Evolutionary conservation across 2,888 invertebrate genomes (phyloP).

Genomic region (Venustoraphidia nigricollis): DNA sequence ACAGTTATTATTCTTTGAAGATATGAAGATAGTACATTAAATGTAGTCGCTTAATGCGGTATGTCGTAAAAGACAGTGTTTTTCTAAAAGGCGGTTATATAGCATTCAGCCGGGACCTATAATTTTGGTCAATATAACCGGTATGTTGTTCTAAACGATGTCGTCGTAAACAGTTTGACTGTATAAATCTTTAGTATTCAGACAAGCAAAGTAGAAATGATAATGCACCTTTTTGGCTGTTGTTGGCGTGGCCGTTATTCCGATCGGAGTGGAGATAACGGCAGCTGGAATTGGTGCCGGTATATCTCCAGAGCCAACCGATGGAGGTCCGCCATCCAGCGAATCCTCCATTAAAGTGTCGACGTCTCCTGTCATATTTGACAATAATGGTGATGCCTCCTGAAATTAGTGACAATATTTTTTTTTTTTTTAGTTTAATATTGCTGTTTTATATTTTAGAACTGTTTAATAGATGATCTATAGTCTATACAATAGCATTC

Average conservation of each 20-base stretch:
- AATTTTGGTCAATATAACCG: no score
- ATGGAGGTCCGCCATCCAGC: constrained; percentile 61
- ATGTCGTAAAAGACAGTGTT: no score
- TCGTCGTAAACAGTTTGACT: no score
- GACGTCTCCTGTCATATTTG: constrained; percentile 42
- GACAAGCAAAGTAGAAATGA: background rate
- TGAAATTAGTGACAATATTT: constrained; percentile 22
- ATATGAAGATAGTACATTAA: no score
- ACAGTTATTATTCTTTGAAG: no score
- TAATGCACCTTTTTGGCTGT: constrained; percentile 24
- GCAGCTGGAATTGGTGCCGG: constrained; percentile 32
- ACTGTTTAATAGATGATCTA: background rate
- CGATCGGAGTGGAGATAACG: constrained; percentile 24
- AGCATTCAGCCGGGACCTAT: no score
- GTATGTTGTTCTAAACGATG: no score
- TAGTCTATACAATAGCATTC: background rate
- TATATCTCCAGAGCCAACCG: constrained; percentile 66
- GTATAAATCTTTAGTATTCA: background rate
- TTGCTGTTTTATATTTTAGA: background rate
- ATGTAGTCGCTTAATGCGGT: no score
- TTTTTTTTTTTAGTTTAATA: background rate
- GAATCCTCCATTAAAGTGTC: constrained; percentile 63
- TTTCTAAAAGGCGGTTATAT: no score
- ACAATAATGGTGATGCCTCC: constrained; percentile 38
- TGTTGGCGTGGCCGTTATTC: constrained; percentile 30